These are phyloP conservation scores for Teleopsis dalmanni DNA, from an alignment of 1,140 invertebrate genomes.

Conservation along the genomic window DNA sequence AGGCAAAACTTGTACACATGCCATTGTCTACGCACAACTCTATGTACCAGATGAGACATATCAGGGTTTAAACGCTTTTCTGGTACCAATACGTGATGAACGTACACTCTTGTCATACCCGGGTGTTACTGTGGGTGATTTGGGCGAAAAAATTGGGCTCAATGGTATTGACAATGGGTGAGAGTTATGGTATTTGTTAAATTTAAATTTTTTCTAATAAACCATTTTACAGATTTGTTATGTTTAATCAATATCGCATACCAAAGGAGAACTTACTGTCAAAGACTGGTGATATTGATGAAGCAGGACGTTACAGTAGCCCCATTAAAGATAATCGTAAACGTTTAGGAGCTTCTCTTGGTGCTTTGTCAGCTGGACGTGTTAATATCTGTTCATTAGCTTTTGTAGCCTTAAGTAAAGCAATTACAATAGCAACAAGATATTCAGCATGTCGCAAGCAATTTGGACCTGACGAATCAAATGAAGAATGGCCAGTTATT, in stretches of 20 bases:
- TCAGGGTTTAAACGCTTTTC: conserved; percentile 74
- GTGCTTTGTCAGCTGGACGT: conserved; percentile 73
- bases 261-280: conserved; percentile 73
- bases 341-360: conserved; percentile 71
- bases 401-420: conserved; percentile 46
- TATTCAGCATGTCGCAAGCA: conserved; percentile 75
- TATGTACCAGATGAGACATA: conserved; percentile 64
- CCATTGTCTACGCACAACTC: conserved; percentile 77
- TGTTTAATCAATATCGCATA: conserved; percentile 78
- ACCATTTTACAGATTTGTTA: conserved; percentile 54
- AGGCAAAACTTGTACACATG: conserved; percentile 79
- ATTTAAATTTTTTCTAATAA: background rate
- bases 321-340: conserved; percentile 68
- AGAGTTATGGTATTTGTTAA: conserved; percentile 11
- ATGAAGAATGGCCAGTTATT: conserved; percentile 64
- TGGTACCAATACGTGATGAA: conserved; percentile 69
- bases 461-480: conserved; percentile 57
- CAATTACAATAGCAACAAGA: conserved; percentile 68
- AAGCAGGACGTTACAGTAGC: conserved; percentile 71
- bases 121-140: conserved; percentile 70
- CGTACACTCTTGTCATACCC: conserved; percentile 61
- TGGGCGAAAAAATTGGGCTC: conserved; percentile 74
- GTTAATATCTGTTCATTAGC: conserved; percentile 52
- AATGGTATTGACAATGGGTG: conserved; percentile 80
- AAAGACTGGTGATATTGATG: conserved; percentile 76